Percentiles rank a stretch among this genome's conserved stretches.
Conservation (phyloP, 2,113 vertebrate species). For the Sinocyclocheilus maitianheensis region DNA sequence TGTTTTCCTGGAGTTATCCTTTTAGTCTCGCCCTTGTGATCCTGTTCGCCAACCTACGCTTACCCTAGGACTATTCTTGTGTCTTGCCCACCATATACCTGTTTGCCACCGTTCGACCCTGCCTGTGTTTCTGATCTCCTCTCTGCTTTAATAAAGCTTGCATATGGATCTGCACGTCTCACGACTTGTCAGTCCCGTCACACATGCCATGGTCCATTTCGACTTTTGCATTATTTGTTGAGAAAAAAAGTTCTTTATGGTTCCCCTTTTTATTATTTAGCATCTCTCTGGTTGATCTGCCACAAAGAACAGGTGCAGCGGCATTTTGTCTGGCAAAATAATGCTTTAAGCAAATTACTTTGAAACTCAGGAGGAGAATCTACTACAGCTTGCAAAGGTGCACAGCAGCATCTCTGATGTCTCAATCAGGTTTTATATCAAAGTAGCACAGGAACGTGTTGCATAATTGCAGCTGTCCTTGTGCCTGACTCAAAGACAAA, state of each 20-base stretch:
- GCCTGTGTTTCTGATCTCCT: too few relatives aligned
- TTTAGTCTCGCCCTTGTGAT: too few relatives aligned
- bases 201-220: not conserved
- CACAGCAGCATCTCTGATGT: not conserved
- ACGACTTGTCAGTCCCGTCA: too few relatives aligned
- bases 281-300: conserved; percentile 33
- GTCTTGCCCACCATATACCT: too few relatives aligned
- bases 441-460: not conserved
- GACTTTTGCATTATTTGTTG: conserved; percentile 24
- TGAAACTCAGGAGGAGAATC: not conserved
- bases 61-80: too few relatives aligned
- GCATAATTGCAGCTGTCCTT: conserved; percentile 21
- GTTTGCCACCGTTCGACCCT: too few relatives aligned
- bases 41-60: too few relatives aligned
- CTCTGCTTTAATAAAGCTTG: too few relatives aligned
- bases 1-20: too few relatives aligned
- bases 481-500: not conserved
- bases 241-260: not conserved
- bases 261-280: conserved; percentile 38
- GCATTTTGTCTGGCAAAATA: conserved; percentile 32
- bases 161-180: too few relatives aligned
- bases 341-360: conserved; percentile 41
- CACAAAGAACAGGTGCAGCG: not conserved
- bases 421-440: conserved; percentile 35
- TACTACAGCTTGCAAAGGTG: conserved; percentile 1